phyloP scores from a whole-genome alignment of 2,113 vertebrate genomes.

The Thryonomys swinderianus region DNA sequence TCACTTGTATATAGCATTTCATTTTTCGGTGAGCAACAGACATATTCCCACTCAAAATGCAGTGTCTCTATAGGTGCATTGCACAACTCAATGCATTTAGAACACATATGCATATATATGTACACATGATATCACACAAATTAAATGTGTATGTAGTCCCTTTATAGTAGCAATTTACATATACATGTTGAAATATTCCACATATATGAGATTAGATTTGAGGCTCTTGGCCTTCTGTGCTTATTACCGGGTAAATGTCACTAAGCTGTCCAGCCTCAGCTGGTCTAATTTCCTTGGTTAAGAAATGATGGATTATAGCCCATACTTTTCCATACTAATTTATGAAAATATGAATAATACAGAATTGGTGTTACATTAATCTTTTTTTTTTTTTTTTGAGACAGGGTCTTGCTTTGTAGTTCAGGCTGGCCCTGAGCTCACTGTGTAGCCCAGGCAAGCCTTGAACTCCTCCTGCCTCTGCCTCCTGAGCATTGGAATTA shows the following conservation, averaged over 20 bases:
- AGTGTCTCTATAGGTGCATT: background rate
- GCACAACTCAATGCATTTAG: background rate
- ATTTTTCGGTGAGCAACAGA: background rate
- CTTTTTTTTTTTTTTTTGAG: too few relatives aligned
- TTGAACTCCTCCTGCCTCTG: too few relatives aligned
- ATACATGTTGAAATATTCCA: background rate
- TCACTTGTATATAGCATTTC: background rate
- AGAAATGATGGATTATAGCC: background rate
- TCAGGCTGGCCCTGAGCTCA: too few relatives aligned
- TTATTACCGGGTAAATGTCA: background rate
- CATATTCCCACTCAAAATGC: background rate
- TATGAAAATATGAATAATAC: background rate
- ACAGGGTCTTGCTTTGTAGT: too few relatives aligned
- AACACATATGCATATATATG: background rate
- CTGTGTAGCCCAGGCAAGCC: too few relatives aligned
- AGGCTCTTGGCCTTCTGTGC: background rate
- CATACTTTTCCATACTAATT: background rate
- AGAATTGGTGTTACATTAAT: background rate
- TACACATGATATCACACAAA: background rate
- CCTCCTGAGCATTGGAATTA: too few relatives aligned
- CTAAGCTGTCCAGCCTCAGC: background rate
- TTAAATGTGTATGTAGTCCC: background rate
- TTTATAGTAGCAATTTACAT: background rate
- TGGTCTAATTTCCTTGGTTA: background rate
- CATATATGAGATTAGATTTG: slow-evolving; percentile 1